These are phyloP conservation scores for Melolontha melolontha DNA, from an alignment of 2,888 invertebrate genomes.

Conservation along the genomic window DNA sequence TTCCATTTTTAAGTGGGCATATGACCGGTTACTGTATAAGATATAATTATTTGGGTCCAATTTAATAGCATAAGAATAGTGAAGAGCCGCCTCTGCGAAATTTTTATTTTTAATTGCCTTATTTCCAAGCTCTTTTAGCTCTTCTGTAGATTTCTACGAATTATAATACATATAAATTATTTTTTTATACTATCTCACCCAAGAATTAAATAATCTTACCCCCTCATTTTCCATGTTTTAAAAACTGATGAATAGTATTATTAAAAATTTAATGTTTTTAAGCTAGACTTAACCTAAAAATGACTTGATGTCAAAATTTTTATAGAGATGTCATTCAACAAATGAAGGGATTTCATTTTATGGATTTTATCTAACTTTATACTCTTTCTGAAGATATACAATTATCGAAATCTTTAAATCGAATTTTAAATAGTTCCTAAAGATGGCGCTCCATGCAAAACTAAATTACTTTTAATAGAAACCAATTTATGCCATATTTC, in stretches of 20 bases:
- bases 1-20: conserved; percentile 81
- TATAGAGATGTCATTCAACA: no score
- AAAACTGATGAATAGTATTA: neutral
- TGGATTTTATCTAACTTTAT: no score
- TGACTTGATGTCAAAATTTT: no score
- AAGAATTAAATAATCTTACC: conserved; percentile 8
- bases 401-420: no score
- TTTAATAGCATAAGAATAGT: conserved; percentile 85
- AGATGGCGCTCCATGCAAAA: no score
- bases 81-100: conserved; percentile 80
- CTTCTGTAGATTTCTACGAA: conserved; percentile 64
- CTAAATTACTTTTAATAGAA: no score
- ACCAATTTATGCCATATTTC: no score
- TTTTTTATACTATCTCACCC: neutral
- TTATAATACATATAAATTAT: neutral
- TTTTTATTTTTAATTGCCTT: conserved; percentile 79
- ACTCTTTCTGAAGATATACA: no score
- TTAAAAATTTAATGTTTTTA: no score
- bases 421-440: no score
- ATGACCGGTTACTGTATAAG: conserved; percentile 83
- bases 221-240: conserved; percentile 24
- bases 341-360: no score
- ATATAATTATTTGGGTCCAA: conserved; percentile 77
- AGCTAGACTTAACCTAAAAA: no score
- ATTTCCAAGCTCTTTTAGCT: conserved; percentile 80